Evolutionary conservation across 2,113 vertebrate genomes (phyloP).

Genomic region (Amblyornis subalaris): DNA sequence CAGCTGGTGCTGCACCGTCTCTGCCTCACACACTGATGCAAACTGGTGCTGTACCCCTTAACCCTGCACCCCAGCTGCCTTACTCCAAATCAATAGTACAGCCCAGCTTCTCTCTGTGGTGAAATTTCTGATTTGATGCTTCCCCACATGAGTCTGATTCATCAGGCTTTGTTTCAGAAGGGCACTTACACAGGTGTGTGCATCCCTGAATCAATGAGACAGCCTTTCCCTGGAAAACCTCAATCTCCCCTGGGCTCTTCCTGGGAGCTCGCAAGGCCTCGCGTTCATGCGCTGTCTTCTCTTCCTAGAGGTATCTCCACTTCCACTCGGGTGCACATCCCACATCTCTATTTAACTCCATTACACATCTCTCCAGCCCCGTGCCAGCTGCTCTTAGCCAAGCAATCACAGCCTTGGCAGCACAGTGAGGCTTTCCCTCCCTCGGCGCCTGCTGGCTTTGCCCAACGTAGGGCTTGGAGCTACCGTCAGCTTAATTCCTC

Average conservation of each 20-base stretch:
- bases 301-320: background rate
- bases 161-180: background rate
- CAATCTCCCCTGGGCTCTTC: background rate
- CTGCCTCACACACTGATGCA: background rate
- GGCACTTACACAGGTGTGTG: fast-evolving
- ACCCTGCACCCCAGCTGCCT: background rate
- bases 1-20: background rate
- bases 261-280: background rate
- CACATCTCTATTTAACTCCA: conserved; percentile 6
- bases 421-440: background rate
- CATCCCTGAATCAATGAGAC: background rate
- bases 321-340: background rate
- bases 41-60: background rate
- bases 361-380: background rate
- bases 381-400: conserved; percentile 19
- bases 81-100: background rate
- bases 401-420: conserved; percentile 16
- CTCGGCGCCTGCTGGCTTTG: background rate
- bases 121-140: background rate
- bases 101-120: background rate
- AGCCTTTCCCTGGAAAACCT: background rate
- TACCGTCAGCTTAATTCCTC: background rate
- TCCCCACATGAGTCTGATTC: fast-evolving
- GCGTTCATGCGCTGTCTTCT: fast-evolving
- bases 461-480: background rate